Evolutionary conservation across 92 coral and sea anemone genomes (phyloP), one percentile per base, ranked within the genome.

Genomic region (Paragorgia papillata): DNA sequence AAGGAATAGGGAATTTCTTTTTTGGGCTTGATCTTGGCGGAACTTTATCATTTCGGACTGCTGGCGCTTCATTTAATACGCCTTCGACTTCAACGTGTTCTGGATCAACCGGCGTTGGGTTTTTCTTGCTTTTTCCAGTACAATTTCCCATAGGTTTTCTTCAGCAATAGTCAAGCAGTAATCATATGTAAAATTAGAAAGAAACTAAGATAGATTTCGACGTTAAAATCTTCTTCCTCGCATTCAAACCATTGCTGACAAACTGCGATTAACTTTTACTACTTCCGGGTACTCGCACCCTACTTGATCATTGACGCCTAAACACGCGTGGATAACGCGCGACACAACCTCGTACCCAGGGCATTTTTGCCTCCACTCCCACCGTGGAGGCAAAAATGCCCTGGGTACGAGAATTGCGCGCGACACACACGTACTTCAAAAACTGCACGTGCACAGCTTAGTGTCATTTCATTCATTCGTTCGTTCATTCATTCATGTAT

Each of bases 121-220:
- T 22, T 13, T 64, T 29, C 39, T 27, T 13, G 1, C 19, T 19
- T 64, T 71, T 71, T 71, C 78, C 78, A 13, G 63, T 35, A 71
- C 78, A 71, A 27, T 71, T 71, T 55, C 78, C 78, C 78, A 71
- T 71, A 53, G 78, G 35, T 71, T 53, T 26, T 32, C 53, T 17
- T 56, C 53, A 56, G 30, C 62, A 6, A 22, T 8, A 22, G 28
- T 56, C 62, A 56, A 17, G 3, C 62, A 56, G 62, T 56, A 22
- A 56, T 4, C 62, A 56, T 56, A 15, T 46, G 53, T 46, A 46
- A 15, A 46, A 7, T 15, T 7, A 6, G 14, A 46, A 7, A n/a
- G n/a, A 7, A 46, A 46, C 53, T 2, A 15, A 7, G 53, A 15
- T 2, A 46, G 15, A 46, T 37, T 64, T 32, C 13, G 71, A 46